phyloP scores from a whole-genome alignment of 2,888 invertebrate species.

The Noctuana brunneofusca region DNA sequence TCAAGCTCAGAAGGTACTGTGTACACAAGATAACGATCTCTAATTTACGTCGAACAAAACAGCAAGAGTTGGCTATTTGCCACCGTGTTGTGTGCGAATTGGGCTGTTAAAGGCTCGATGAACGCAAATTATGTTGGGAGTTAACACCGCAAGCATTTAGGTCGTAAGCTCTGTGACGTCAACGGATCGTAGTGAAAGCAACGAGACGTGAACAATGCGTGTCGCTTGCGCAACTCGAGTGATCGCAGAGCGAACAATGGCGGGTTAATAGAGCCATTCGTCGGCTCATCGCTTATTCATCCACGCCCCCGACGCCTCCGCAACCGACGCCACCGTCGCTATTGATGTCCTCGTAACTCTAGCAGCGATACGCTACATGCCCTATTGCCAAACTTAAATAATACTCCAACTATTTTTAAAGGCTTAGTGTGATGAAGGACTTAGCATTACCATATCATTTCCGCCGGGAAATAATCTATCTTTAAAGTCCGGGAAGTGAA shows the following conservation, averaged over 20 bases:
- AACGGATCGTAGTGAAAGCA: conserved; percentile 70
- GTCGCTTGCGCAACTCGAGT: conserved; percentile 76
- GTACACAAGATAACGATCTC: conserved; percentile 38
- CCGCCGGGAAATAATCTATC: too few relatives aligned
- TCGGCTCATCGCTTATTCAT: conserved; percentile 81
- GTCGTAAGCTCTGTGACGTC: conserved; percentile 69
- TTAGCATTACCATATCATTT: too few relatives aligned
- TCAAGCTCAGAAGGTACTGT: conserved; percentile 34
- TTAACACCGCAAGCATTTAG: conserved; percentile 69
- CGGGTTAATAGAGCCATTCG: conserved; percentile 80
- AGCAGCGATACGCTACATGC: conserved; percentile 16
- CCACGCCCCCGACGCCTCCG: conserved; percentile 79
- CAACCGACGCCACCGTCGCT: conserved; percentile 61
- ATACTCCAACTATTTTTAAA: neutral
- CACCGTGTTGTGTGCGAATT: conserved; percentile 53
- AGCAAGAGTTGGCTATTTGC: conserved; percentile 49
- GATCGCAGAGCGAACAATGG: conserved; percentile 73
- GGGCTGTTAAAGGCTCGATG: conserved; percentile 58
- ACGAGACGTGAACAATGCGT: conserved; percentile 72
- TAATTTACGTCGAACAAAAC: conserved; percentile 39
- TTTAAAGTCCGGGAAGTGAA: too few relatives aligned
- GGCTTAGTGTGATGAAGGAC: too few relatives aligned
- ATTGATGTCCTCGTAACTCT: conserved; percentile 68
- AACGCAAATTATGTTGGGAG: conserved; percentile 70
- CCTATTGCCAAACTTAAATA: conserved; percentile 19